These are phyloP conservation scores for Tyrannus savana DNA, from an alignment of 2,113 vertebrate species.

Conservation along the genomic window DNA sequence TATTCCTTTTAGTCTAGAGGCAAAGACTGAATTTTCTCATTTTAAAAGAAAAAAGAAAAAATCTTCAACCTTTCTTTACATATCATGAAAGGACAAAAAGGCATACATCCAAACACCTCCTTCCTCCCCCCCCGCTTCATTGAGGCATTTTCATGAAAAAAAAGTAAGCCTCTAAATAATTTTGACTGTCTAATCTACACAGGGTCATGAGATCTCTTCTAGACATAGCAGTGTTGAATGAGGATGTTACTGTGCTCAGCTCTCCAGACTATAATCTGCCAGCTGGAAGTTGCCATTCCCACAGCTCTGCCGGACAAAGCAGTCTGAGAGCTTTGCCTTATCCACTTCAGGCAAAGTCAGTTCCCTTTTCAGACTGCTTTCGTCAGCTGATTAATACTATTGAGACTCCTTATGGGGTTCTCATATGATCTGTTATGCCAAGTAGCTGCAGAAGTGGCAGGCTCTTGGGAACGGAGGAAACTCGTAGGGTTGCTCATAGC, in stretches of 20 bases:
- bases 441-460: neutral
- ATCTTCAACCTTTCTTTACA: neutral
- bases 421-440: constrained; percentile 2
- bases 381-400: neutral
- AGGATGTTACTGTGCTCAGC: neutral
- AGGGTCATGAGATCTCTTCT: neutral
- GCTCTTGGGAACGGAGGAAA: neutral
- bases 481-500: neutral
- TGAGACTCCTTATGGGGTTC: neutral
- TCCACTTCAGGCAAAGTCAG: constrained; percentile 1
- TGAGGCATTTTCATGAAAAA: neutral
- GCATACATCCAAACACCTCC: neutral
- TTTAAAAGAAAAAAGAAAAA: neutral
- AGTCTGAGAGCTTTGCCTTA: constrained; percentile 1
- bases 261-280: neutral
- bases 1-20: neutral
- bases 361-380: neutral
- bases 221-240: neutral
- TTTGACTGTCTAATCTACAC: neutral
- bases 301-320: neutral
- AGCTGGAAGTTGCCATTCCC: constrained; percentile 11
- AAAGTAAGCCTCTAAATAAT: neutral
- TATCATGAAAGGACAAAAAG: neutral
- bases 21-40: neutral
- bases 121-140: neutral